phyloP scores from a whole-genome alignment of 2,797 vertebrate genomes.

The Poecilia wingei region DNA sequence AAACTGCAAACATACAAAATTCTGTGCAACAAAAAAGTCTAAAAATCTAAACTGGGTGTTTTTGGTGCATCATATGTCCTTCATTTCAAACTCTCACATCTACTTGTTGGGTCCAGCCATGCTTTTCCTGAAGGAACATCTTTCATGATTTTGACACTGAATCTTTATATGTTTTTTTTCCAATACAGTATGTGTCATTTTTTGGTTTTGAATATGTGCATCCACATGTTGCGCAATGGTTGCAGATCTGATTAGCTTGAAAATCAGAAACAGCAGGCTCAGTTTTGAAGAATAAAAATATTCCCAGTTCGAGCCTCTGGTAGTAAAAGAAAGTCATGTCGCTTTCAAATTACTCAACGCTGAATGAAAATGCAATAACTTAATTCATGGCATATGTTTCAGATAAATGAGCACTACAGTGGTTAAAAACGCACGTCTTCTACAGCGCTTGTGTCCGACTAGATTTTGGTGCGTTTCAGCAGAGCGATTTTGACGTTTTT shows the following conservation, averaged over 20 bases:
- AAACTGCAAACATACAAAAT: constrained; percentile 29
- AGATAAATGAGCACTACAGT: not conserved
- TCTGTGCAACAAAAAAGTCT: not conserved
- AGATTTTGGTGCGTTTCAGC: constrained; percentile 32
- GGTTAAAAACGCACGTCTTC: constrained; percentile 32
- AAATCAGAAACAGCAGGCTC: constrained; percentile 31
- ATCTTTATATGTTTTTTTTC: constrained; percentile 17
- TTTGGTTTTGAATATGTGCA: constrained; percentile 9
- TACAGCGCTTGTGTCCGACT: constrained; percentile 16
- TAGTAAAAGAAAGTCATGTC: constrained; percentile 8
- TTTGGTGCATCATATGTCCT: constrained; percentile 1
- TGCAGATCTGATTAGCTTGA: constrained; percentile 11
- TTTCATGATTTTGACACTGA: constrained; percentile 3
- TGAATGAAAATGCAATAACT: constrained; percentile 1
- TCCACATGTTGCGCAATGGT: constrained; percentile 44
- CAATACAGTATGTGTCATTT: constrained; percentile 2
- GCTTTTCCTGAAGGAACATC: constrained; percentile 14
- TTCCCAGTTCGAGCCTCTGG: not conserved
- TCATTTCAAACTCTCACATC: constrained; percentile 20
- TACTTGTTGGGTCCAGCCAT: not conserved
- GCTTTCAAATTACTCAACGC: constrained; percentile 8
- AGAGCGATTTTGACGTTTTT: constrained; percentile 60
- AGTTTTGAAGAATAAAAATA: constrained; percentile 19
- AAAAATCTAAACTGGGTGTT: constrained; percentile 15
- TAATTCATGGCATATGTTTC: constrained; percentile 16